Percentiles rank a stretch among this genome's conserved stretches.
These are phyloP conservation scores for Phalacrocorax aristotelis DNA, from an alignment of 2,113 vertebrate genomes.

Conservation along the genomic window DNA sequence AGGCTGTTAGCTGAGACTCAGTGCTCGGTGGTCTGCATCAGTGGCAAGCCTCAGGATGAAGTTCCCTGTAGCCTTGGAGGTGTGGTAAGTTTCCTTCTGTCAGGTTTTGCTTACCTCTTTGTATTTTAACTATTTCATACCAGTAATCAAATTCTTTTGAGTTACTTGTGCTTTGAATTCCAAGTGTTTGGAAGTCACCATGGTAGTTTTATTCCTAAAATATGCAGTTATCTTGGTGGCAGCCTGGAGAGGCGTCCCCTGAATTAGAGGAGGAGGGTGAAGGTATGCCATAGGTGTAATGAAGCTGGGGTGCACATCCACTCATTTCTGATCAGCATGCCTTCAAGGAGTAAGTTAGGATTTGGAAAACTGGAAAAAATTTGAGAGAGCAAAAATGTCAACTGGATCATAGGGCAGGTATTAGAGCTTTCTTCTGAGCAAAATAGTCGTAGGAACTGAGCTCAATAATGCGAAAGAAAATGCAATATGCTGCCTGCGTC, in stretches of 20 bases:
- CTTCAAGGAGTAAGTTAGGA: not conserved
- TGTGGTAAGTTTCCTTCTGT: not conserved
- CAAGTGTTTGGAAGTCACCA: not conserved
- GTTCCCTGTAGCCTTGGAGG: not conserved
- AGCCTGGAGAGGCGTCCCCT: not conserved
- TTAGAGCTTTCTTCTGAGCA: not conserved
- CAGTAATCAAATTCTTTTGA: not conserved
- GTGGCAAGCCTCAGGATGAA: not conserved
- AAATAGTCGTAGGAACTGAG: not conserved
- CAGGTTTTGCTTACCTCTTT: not conserved
- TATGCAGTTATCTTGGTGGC: not conserved
- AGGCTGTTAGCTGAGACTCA: not conserved
- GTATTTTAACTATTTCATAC: not conserved
- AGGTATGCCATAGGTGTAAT: not conserved
- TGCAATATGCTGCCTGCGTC: accelerated
- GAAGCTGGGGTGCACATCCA: not conserved
- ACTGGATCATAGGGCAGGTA: not conserved
- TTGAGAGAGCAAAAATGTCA: not conserved
- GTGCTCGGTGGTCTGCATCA: not conserved
- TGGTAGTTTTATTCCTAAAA: not conserved
- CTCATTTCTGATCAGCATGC: accelerated
- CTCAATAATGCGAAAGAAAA: not conserved
- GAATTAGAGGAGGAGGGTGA: not conserved
- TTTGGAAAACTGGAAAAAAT: not conserved
- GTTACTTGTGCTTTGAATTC: not conserved